Evolutionary conservation across 2,797 vertebrate species (phyloP), one percentile per base, ranked within the genome.

Genomic region (Capromys pilorides): DNA sequence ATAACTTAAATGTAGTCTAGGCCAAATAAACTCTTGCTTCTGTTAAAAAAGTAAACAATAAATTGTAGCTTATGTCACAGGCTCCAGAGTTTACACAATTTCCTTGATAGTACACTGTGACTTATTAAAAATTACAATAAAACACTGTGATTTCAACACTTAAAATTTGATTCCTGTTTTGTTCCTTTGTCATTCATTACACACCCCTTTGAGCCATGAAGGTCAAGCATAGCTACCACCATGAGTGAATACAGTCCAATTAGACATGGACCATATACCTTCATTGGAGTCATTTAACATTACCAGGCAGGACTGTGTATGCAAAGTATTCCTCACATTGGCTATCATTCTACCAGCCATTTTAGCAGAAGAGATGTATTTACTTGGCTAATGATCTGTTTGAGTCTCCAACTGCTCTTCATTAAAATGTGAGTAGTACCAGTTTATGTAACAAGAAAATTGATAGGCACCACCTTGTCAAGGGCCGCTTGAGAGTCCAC

Each of bases 71-170:
- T 28, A 69, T 41, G 33, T 87, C 49, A 79, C 61, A 92, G 86
- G 49, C 77, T 89, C 26, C 45, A 82, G 64, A 78, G 36, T 49
- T 31, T 51, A 14, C 0, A 31, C 78, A 66, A 41, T 90, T 84
- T 66, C 31, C 69, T 92, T n/a, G 57, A 73, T 0, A 10, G 28
- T 21, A 1, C 11, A 39, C 51, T 39, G 21, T 39, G 79, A 13
- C 33, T 31, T 79, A 19, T 87, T 77, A 94, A 93, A 93, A 93
- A 77, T 79, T n/a, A 90, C 18, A 90, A 18, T 69, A 94, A 92
- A 69, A 88, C 91, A 33, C 26, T 21, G 28, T 31, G 9, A 18
- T 41, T 28, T 90, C 59, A 69, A 64, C 31, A 66, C 49, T 86
- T n/a, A 57, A 77, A 80, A 49, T 18, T 75, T 73, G 45, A 59